phyloP scores from a whole-genome alignment of 2,113 vertebrate genomes.

The Dendrocopos noguchii region DNA sequence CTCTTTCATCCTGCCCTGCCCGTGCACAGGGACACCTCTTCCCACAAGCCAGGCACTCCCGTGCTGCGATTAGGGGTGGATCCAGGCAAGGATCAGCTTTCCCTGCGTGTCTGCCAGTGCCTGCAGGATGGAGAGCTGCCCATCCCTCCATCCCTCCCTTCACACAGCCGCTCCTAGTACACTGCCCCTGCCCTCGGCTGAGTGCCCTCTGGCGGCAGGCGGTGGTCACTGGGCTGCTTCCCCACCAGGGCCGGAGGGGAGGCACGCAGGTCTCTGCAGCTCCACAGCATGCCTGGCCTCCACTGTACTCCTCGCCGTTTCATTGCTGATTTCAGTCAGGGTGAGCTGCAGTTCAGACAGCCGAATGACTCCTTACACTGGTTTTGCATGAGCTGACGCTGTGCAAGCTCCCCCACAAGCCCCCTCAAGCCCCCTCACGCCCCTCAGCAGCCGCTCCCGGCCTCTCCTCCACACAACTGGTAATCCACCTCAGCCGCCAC shows the following conservation, averaged over 20 bases:
- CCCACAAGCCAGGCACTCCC: neutral
- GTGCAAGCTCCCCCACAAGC: neutral
- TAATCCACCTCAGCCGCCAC: conserved; percentile 77
- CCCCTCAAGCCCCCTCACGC: neutral
- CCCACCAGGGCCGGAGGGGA: neutral
- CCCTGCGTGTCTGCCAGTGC: neutral
- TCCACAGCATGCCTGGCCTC: neutral
- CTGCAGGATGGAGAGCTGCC: neutral
- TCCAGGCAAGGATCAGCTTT: neutral
- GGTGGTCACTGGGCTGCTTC: neutral
- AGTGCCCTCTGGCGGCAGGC: neutral
- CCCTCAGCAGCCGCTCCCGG: conserved; percentile 26
- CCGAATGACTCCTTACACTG: conserved; percentile 35
- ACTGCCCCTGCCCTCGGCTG: neutral
- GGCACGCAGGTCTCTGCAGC: neutral
- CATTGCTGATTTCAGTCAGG: neutral
- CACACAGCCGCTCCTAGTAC: neutral
- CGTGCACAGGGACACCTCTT: neutral
- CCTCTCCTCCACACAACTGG: conserved; percentile 71
- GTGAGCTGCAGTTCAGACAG: neutral
- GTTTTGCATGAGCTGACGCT: neutral
- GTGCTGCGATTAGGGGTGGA: neutral
- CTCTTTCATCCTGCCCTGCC: neutral
- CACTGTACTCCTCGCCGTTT: neutral
- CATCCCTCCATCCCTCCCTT: neutral